Base-by-base conservation (phyloP, 2,888 invertebrate genomes). In the Loripinus fragilis region DNA sequence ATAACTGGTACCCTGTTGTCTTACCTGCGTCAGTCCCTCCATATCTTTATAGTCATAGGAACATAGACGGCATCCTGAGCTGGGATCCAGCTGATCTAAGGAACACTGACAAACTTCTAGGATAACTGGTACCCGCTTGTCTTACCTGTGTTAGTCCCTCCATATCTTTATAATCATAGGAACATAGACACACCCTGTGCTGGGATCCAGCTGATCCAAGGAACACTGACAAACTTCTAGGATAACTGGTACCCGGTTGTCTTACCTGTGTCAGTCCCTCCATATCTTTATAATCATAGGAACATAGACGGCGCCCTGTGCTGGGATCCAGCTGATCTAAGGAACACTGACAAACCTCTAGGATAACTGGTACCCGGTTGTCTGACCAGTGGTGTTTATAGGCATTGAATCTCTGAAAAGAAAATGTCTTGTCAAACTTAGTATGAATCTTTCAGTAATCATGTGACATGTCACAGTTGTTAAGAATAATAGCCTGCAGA, bases 311-410 rank as follows among this genome's bases (percentile, higher is more conserved):
- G 80, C 96, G 95, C 92, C 97, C 97, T 0, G 97, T 97, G 0
- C 97, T 96, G 0, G 97, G 96, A 94, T 99, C 98, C 77, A 98
- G 94, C 94, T 99, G 99, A 92, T 98, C 97, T 74, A 99, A 94
- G 38, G 98, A 97, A 92, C 97, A 97, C 0, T 97, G 96, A n/a
- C 97, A 97, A 1, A 98, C 97, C 95, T 98, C 98, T 79, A 99
- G 94, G 33, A 97, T 95, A 25, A 98, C 96, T 0, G 98, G 97
- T 55, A 98, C 95, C 81, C 97, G 95, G 45, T 96, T 97, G 71
- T 98, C 98, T 66, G 98, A 98, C 99, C 99, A 99, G 91, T 99
- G 98, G 92, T 97, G 96, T 94, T 99, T 99, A 94, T 97, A 97
- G 7, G 97, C 97, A 94, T 97, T 96, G 94, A 96, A 98, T 90